These are phyloP conservation scores for Sthenelais limicola DNA, from an alignment of 2,888 invertebrate species.

Conservation along the genomic window DNA sequence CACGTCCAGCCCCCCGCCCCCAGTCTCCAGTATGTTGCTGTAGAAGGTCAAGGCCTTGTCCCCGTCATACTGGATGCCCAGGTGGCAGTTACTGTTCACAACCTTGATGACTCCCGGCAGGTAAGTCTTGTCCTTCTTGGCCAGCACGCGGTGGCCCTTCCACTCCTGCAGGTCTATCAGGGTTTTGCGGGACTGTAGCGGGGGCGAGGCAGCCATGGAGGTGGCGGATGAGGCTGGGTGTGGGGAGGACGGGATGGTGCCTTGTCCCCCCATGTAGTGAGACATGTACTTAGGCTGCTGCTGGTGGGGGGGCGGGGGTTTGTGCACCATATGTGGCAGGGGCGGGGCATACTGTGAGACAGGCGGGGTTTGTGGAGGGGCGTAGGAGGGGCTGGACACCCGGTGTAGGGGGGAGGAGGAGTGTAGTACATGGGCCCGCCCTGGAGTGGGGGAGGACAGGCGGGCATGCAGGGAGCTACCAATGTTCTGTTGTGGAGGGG, in stretches of 20 bases:
- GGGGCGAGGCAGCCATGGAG: constrained; percentile 19
- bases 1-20: constrained; percentile 82
- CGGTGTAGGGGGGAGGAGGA: neutral
- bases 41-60: constrained; percentile 82
- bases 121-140: constrained; percentile 87
- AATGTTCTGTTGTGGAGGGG: neutral
- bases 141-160: constrained; percentile 92
- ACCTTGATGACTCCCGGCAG: constrained; percentile 86
- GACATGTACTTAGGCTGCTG: no score
- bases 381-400: neutral
- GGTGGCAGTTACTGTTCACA: constrained; percentile 75
- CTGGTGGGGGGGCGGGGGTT: neutral
- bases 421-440: neutral
- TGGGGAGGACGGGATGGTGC: neutral
- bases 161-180: constrained; percentile 90
- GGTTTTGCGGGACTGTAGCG: constrained; percentile 51
- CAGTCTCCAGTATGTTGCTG: constrained; percentile 80
- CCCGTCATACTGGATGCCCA: constrained; percentile 88
- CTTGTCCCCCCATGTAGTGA: no score
- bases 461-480: neutral
- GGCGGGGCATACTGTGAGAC: neutral
- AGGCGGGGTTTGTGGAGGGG: neutral
- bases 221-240: neutral
- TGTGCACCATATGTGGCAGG: neutral
- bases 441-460: neutral